Conservation (phyloP, 2,888 invertebrate genomes). For the Diarsia rubi region DNA sequence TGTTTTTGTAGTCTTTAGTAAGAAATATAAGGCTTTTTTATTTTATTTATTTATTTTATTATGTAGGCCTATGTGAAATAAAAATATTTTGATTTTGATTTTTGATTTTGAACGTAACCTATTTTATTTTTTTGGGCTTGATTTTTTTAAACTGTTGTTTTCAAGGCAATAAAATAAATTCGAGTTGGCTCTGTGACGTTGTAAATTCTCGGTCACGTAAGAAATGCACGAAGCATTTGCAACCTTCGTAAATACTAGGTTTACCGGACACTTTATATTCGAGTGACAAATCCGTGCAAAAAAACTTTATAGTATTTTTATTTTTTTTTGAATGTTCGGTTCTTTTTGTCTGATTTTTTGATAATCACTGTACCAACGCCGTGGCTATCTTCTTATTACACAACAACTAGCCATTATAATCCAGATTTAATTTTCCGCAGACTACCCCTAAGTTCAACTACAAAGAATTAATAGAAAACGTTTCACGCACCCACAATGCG, state of each 20-base stretch:
- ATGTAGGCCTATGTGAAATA: no score
- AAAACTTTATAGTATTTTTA: slow-evolving; percentile 11
- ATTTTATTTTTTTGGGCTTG: slow-evolving; percentile 16
- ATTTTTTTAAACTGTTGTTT: slow-evolving; percentile 25
- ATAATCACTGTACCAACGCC: neutral
- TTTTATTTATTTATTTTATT: no score
- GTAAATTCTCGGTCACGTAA: slow-evolving; percentile 61
- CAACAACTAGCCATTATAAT: slow-evolving; percentile 3
- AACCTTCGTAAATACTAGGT: slow-evolving; percentile 55
- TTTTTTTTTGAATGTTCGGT: neutral
- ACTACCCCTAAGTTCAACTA: slow-evolving; percentile 18
- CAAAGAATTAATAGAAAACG: slow-evolving; percentile 64
- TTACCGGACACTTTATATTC: slow-evolving; percentile 37
- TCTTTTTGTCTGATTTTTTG: neutral
- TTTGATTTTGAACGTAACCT: no score
- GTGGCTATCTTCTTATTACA: slow-evolving; percentile 25
- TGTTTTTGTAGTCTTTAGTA: no score
- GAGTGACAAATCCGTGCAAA: slow-evolving; percentile 26
- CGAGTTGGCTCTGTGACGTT: slow-evolving; percentile 54
- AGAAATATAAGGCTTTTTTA: no score
- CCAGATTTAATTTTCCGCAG: slow-evolving; percentile 49
- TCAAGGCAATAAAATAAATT: slow-evolving; percentile 62
- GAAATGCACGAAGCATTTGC: slow-evolving; percentile 63
- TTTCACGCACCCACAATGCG: slow-evolving; percentile 61
- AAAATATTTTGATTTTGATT: no score